Conservation (phyloP, 2,797 vertebrate species). For the Urophycis tenuis region DNA sequence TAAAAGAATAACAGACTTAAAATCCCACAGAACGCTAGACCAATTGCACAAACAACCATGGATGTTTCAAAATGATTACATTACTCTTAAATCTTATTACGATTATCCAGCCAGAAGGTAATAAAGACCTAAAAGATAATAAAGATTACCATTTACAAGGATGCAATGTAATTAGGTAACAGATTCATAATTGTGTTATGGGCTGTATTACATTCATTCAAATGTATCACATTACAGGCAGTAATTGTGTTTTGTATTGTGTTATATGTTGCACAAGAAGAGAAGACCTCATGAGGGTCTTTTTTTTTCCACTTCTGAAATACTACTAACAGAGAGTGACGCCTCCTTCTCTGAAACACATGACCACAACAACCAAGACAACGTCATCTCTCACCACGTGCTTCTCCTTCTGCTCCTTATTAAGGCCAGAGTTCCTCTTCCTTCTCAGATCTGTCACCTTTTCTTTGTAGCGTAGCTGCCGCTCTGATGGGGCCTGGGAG, state of each 20-base stretch:
- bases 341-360: no score
- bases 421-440: constrained; percentile 86
- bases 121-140: neutral
- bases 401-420: constrained; percentile 94
- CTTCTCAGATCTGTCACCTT: constrained; percentile 96
- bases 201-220: neutral
- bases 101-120: neutral
- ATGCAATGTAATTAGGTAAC: neutral
- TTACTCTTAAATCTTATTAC: neutral
- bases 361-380: neutral
- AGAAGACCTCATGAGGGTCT: neutral
- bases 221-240: neutral
- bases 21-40: neutral
- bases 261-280: neutral
- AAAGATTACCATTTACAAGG: neutral
- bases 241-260: neutral
- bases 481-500: constrained; percentile 81
- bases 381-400: constrained; percentile 70
- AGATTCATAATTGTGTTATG: neutral
- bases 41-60: neutral
- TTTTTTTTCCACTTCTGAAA: neutral
- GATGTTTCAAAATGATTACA: neutral
- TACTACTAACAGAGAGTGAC: neutral
- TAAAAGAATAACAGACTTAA: neutral
- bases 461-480: constrained; percentile 92